phyloP scores from a whole-genome alignment of 2,797 vertebrate species.

The Falco cherrug region DNA sequence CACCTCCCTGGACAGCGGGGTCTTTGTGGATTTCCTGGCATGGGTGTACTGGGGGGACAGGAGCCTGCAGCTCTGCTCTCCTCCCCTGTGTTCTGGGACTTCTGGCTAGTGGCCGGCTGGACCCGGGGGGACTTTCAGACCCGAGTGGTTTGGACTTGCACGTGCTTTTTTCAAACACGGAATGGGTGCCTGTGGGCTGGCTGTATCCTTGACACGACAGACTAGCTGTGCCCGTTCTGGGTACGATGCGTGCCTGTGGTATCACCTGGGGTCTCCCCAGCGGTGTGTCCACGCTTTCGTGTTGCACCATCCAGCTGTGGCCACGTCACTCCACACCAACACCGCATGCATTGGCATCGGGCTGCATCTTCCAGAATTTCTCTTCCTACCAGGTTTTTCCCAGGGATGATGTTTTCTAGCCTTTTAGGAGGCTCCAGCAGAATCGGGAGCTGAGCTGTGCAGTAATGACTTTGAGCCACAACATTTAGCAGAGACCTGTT shows the following conservation, averaged over 20 bases:
- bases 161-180: neutral
- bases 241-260: rapidly evolving
- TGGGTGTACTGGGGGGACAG: neutral
- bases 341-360: rapidly evolving
- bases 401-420: neutral
- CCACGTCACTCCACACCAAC: rapidly evolving
- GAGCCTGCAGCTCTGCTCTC: neutral
- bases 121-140: neutral
- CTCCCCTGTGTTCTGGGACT: neutral
- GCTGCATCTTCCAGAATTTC: neutral
- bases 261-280: neutral
- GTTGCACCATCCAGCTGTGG: no score
- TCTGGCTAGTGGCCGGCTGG: neutral
- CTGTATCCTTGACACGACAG: neutral
- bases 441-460: neutral
- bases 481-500: neutral
- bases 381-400: neutral
- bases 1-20: neutral
- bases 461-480: rapidly evolving
- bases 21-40: neutral
- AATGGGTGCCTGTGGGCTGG: no score
- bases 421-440: neutral
- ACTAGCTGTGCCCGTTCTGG: neutral
- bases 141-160: neutral
- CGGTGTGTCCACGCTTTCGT: neutral